These are phyloP conservation scores for Nanorana parkeri DNA, from an alignment of 2,113 vertebrate genomes.

Conservation along the genomic window DNA sequence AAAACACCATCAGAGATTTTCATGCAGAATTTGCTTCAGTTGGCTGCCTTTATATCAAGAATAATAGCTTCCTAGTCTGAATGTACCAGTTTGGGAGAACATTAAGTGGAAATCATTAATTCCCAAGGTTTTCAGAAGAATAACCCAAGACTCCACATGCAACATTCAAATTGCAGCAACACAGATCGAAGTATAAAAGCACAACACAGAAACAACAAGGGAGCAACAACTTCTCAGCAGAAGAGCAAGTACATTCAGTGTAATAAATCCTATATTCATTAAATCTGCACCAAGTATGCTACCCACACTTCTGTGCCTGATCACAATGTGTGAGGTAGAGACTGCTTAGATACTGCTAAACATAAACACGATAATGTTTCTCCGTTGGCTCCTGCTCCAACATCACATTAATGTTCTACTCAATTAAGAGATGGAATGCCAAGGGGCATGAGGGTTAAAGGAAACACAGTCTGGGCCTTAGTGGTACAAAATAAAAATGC, in stretches of 20 bases:
- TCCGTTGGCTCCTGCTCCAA: conserved; percentile 35
- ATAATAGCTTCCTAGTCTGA: conserved; percentile 53
- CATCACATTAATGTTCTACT: conserved; percentile 35
- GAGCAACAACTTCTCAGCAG: conserved; percentile 47
- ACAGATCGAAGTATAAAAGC: conserved; percentile 41
- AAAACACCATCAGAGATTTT: conserved; percentile 51
- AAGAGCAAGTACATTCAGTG: conserved; percentile 14
- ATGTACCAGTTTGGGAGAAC: conserved; percentile 55
- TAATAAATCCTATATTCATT: conserved; percentile 57
- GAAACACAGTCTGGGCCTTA: conserved; percentile 6
- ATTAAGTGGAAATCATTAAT: conserved; percentile 58
- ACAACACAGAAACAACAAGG: conserved; percentile 40
- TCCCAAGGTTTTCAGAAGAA: conserved; percentile 57
- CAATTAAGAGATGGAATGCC: conserved; percentile 38
- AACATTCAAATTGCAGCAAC: conserved; percentile 51
- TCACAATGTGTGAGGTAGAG: conserved; percentile 21
- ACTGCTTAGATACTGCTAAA: conserved; percentile 26
- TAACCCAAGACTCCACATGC: conserved; percentile 49
- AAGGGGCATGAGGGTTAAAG: conserved; percentile 37
- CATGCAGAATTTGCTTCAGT: conserved; percentile 45
- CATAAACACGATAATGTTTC: conserved; percentile 52
- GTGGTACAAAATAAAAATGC: conserved; percentile 11
- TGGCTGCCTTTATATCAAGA: conserved; percentile 53
- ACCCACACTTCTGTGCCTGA: conserved; percentile 22
- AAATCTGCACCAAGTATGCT: conserved; percentile 27